Percentiles rank a stretch among this genome's conserved stretches.
Conservation (phyloP, 1,140 invertebrate genomes). For the Nilaparvata lugens region DNA sequence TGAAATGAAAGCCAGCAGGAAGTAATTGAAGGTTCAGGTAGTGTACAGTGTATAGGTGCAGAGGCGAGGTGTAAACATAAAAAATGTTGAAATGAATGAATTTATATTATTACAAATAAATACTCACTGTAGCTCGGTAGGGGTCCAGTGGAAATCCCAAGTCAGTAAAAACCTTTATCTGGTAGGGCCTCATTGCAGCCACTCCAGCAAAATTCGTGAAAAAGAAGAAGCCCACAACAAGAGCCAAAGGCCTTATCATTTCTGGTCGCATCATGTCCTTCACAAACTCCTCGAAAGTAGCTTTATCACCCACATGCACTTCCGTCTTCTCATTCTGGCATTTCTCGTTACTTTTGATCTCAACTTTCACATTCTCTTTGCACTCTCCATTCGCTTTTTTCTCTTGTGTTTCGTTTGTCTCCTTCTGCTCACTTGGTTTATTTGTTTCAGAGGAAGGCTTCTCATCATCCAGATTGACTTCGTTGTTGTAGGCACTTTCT, state of each 20-base stretch:
- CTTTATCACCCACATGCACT: slow-evolving; percentile 7
- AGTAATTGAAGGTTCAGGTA: neutral
- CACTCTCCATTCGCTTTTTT: slow-evolving; percentile 4
- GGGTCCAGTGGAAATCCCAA: slow-evolving; percentile 39
- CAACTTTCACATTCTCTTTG: slow-evolving; percentile 9
- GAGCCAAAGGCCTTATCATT: slow-evolving; percentile 38
- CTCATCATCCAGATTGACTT: slow-evolving; percentile 7
- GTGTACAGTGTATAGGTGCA: neutral
- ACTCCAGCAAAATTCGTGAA: slow-evolving; percentile 41
- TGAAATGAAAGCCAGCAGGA: neutral
- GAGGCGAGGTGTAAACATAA: neutral
- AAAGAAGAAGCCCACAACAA: slow-evolving; percentile 41
- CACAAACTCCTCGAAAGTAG: slow-evolving; percentile 12
- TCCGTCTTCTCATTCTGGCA: neutral
- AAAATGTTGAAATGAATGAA: neutral
- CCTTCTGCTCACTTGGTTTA: neutral
- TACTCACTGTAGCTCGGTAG: slow-evolving; percentile 37
- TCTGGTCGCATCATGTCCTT: slow-evolving; percentile 39
- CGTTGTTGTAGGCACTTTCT: slow-evolving; percentile 1
- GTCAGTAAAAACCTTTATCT: slow-evolving; percentile 42
- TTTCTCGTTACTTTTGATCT: neutral
- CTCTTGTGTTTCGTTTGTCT: neutral
- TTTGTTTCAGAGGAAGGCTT: neutral
- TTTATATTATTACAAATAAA: slow-evolving; percentile 2
- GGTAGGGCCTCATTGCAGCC: slow-evolving; percentile 47